These are phyloP conservation scores for Diabrotica undecimpunctata DNA, from an alignment of 1,140 invertebrate species.

Conservation along the genomic window DNA sequence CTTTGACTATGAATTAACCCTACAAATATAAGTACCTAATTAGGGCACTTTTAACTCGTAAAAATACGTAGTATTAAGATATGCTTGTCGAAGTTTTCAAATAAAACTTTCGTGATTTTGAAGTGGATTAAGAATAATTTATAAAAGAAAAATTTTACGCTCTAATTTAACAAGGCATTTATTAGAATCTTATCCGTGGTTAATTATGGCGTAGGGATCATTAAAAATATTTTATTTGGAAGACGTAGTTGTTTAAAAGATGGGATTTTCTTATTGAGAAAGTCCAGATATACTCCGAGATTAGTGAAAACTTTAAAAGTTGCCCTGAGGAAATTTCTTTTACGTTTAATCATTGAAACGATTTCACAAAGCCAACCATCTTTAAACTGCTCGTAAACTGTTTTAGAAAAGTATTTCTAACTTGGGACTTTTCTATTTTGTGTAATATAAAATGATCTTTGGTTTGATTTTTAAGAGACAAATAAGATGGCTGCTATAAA, in stretches of 20 bases:
- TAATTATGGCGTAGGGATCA: slow-evolving; percentile 12
- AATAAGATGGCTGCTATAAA: too few relatives aligned
- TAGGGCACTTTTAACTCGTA: not conserved
- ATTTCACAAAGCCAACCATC: too few relatives aligned
- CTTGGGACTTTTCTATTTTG: too few relatives aligned
- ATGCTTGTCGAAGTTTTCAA: slow-evolving; percentile 10
- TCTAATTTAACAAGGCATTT: slow-evolving; percentile 9
- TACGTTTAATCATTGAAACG: too few relatives aligned
- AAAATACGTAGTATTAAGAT: not conserved
- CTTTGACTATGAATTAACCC: too few relatives aligned
- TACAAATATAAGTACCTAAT: not conserved
- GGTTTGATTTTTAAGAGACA: too few relatives aligned
- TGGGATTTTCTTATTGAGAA: slow-evolving; percentile 21
- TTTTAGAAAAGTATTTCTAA: too few relatives aligned
- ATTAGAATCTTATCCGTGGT: not conserved
- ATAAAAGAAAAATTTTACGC: slow-evolving; percentile 11
- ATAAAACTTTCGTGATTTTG: slow-evolving; percentile 13
- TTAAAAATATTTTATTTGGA: slow-evolving; percentile 22
- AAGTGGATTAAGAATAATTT: slow-evolving; percentile 6
- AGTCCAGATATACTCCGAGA: slow-evolving; percentile 21
- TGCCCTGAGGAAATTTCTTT: slow-evolving; percentile 16
- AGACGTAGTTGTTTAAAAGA: slow-evolving; percentile 6
- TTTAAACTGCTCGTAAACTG: too few relatives aligned
- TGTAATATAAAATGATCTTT: too few relatives aligned
- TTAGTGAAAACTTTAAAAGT: slow-evolving; percentile 22